Conservation (phyloP, 2,797 vertebrate genomes). For the Carduelis carduelis region DNA sequence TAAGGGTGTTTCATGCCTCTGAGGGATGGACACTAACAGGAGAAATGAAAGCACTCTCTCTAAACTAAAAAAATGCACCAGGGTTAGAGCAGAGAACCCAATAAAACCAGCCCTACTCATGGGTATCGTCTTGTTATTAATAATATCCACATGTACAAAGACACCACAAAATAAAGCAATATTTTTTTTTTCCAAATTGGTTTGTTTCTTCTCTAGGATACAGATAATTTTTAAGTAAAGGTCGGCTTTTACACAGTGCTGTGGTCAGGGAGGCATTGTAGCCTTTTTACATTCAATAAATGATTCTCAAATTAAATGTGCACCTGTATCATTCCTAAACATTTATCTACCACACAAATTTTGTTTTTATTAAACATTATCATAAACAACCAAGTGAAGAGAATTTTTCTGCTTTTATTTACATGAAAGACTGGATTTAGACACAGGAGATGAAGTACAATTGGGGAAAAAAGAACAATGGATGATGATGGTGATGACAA, state of each 20-base stretch:
- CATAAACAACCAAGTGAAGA: background rate
- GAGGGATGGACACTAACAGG: background rate
- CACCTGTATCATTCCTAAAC: background rate
- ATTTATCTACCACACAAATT: background rate
- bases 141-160: background rate
- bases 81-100: background rate
- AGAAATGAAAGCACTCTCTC: background rate
- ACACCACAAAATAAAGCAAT: background rate
- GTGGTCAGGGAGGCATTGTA: background rate
- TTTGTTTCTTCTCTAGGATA: background rate
- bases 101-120: background rate
- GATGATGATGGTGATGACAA: background rate
- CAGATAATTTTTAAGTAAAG: background rate
- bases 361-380: background rate
- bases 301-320: background rate
- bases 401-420: background rate
- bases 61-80: background rate
- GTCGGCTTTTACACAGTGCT: background rate
- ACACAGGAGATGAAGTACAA: background rate
- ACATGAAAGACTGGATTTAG: background rate
- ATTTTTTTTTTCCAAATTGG: accelerated
- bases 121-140: background rate
- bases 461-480: background rate
- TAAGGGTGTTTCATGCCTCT: background rate
- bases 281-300: background rate